Conservation (phyloP, 2,888 invertebrate species). For the Beris morrisii region DNA sequence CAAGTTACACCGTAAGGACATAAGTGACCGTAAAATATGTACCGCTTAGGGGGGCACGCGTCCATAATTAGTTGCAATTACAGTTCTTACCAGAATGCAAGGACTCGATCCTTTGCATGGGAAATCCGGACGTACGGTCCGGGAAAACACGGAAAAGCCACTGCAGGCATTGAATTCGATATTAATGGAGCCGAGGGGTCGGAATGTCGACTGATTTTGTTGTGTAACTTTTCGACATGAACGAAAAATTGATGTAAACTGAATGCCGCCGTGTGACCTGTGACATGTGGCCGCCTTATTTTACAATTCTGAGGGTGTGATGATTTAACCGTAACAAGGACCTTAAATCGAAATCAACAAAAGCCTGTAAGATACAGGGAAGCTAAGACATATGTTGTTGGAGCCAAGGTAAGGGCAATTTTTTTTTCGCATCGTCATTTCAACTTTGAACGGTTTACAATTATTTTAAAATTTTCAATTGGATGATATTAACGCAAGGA, state of each 20-base stretch:
- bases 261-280: conserved; percentile 16
- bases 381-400: too few relatives aligned
- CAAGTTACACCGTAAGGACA: neutral
- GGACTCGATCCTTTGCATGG: neutral
- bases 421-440: too few relatives aligned
- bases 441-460: too few relatives aligned
- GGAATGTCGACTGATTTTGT: conserved; percentile 27
- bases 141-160: neutral
- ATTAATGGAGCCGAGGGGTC: conserved; percentile 23
- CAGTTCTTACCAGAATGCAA: conserved; percentile 1
- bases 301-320: conserved; percentile 22
- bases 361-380: too few relatives aligned
- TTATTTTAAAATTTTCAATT: too few relatives aligned
- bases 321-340: conserved; percentile 23
- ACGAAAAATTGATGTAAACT: conserved; percentile 22
- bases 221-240: conserved; percentile 27
- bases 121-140: neutral
- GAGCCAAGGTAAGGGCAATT: too few relatives aligned
- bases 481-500: too few relatives aligned
- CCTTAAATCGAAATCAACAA: neutral
- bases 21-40: conserved; percentile 29
- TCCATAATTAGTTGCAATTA: conserved; percentile 33
- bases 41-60: conserved; percentile 25
- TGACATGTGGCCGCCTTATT: conserved; percentile 21
- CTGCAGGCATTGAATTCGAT: neutral